phyloP scores from a whole-genome alignment of 2,888 invertebrate genomes.

The Polydrusus cervinus region DNA sequence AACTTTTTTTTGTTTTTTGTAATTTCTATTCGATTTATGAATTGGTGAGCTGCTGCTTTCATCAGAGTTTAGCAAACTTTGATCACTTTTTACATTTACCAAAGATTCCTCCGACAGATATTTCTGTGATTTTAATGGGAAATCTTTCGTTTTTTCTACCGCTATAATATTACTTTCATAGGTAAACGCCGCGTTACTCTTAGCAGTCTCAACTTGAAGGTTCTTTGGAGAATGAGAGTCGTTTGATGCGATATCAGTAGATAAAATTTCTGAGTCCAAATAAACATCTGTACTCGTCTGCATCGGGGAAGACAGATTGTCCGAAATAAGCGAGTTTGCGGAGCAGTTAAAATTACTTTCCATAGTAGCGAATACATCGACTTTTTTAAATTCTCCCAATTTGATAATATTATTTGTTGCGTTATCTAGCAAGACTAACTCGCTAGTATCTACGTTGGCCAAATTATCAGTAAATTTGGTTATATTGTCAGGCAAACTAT shows the following conservation, averaged over 20 bases:
- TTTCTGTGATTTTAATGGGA: conserved; percentile 45
- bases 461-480: conserved; percentile 54
- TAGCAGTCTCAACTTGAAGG: conserved; percentile 59
- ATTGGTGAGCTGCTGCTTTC: conserved; percentile 74
- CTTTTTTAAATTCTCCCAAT: conserved; percentile 64
- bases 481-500: conserved; percentile 55
- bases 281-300: conserved; percentile 72
- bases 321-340: conserved; percentile 70
- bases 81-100: conserved; percentile 69
- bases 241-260: conserved; percentile 69
- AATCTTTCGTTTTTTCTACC: conserved; percentile 43
- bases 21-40: conserved; percentile 71
- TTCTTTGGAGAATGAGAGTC: conserved; percentile 71
- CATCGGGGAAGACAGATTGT: conserved; percentile 72
- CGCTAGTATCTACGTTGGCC: conserved; percentile 60
- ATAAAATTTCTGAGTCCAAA: conserved; percentile 70
- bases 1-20: conserved; percentile 69
- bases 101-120: conserved; percentile 68
- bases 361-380: conserved; percentile 60
- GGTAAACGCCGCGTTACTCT: conserved; percentile 50
- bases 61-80: conserved; percentile 69
- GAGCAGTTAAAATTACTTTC: conserved; percentile 69
- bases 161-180: conserved; percentile 55
- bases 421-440: conserved; percentile 63
- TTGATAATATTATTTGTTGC: conserved; percentile 65